Evolutionary conservation across 2,113 vertebrate species (phyloP).

Genomic region (Urocitellus parryii): DNA sequence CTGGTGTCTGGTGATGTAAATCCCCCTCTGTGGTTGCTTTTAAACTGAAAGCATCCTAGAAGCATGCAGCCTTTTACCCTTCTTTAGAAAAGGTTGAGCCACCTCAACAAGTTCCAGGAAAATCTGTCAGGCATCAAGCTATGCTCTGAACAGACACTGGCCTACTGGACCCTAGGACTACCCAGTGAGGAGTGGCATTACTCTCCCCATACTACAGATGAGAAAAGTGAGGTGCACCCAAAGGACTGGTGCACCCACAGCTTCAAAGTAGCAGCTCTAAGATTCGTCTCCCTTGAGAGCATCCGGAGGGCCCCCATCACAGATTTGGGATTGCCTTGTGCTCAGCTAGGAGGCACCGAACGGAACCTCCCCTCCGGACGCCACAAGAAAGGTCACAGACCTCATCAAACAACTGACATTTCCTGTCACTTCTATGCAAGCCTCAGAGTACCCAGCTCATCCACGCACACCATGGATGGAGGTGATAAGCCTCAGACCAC

Average conservation of each 20-base stretch:
- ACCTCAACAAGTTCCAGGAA: background rate
- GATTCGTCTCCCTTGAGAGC: background rate
- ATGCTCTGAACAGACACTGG: fast-evolving
- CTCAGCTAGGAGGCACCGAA: background rate
- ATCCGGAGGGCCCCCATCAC: background rate
- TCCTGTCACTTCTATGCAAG: background rate
- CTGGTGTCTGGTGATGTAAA: background rate
- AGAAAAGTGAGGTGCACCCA: background rate
- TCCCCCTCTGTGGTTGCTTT: background rate
- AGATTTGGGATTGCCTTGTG: background rate
- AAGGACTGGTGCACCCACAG: background rate
- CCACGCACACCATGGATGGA: fast-evolving
- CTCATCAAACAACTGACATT: background rate
- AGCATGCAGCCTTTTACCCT: background rate
- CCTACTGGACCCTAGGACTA: background rate
- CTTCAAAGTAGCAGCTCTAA: background rate
- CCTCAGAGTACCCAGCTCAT: background rate
- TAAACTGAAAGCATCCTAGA: background rate
- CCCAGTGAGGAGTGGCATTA: fast-evolving
- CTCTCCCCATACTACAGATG: background rate
- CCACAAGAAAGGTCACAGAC: constrained; percentile 12
- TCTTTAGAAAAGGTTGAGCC: background rate
- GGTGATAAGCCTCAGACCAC: background rate
- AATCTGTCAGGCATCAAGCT: background rate
- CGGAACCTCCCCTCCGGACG: background rate